Evolutionary conservation across 2,797 vertebrate genomes (phyloP).

Genomic region (Schizopygopsis pylzovi): DNA sequence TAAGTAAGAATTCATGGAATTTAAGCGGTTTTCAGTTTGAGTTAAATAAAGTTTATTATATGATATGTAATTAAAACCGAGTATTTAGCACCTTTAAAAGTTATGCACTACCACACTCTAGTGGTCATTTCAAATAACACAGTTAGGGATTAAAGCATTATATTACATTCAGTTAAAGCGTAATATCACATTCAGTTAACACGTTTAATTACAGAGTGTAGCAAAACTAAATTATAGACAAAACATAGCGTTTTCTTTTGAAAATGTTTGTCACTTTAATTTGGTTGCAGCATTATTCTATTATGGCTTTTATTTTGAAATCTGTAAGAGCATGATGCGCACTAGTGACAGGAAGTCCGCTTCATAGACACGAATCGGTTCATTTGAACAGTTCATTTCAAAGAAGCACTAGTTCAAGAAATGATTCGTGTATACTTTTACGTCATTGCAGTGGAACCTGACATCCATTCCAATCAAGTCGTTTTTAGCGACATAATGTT

Average conservation of each 20-base stretch:
- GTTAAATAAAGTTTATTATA: background rate
- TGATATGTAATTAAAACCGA: background rate
- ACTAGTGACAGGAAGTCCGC: background rate
- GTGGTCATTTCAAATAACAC: background rate
- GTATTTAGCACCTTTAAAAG: background rate
- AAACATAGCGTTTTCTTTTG: background rate
- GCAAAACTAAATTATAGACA: background rate
- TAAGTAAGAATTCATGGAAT: background rate
- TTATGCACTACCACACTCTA: constrained; percentile 20
- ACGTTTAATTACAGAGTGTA: background rate
- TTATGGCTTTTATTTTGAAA: constrained; percentile 45
- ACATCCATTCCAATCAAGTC: background rate
- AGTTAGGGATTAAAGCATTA: background rate
- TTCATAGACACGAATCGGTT: background rate
- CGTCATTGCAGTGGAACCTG: background rate
- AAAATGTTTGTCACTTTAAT: background rate
- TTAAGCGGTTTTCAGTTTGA: background rate
- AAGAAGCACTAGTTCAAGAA: background rate
- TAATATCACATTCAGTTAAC: background rate
- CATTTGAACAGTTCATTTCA: background rate
- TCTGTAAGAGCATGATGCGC: background rate
- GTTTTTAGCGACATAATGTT: no score
- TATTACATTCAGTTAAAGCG: background rate
- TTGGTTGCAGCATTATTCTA: background rate
- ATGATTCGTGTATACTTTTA: background rate